Evolutionary conservation across 1,140 invertebrate genomes (phyloP).

Genomic region (Euura lappo): DNA sequence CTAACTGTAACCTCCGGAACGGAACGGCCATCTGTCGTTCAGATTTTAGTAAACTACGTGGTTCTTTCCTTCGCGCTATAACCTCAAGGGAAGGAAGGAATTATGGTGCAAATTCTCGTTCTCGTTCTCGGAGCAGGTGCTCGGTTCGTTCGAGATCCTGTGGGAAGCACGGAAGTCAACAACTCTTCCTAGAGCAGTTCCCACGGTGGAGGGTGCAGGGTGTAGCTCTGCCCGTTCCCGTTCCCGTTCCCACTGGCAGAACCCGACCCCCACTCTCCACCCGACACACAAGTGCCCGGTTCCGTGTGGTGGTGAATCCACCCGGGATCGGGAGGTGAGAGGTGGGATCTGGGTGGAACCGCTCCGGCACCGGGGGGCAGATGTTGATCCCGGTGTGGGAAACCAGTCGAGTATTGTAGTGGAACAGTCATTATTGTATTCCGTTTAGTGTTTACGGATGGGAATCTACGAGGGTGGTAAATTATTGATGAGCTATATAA

Average conservation of each 20-base stretch:
- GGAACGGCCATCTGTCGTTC: constrained; percentile 49
- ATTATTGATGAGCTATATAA: not conserved
- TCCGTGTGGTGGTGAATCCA: constrained; percentile 16
- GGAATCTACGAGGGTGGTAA: not conserved
- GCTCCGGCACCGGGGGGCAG: constrained; percentile 35
- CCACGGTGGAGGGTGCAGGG: constrained; percentile 50
- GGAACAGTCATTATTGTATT: not conserved
- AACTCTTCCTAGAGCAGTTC: constrained; percentile 60
- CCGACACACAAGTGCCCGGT: constrained; percentile 16
- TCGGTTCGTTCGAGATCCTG: constrained; percentile 49
- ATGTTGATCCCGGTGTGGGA: constrained; percentile 56
- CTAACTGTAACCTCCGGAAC: constrained; percentile 49
- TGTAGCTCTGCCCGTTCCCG: constrained; percentile 13
- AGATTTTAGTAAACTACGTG: not conserved
- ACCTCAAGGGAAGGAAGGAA: too few species aligned
- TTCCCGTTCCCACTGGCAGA: constrained; percentile 24
- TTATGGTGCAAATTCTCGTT: too few species aligned
- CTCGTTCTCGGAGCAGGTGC: constrained; percentile 41
- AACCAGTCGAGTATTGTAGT: constrained; percentile 33
- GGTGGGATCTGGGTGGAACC: not conserved
- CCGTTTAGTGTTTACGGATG: not conserved
- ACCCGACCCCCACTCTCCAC: too few species aligned
- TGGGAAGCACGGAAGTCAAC: constrained; percentile 62
- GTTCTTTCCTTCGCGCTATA: too few species aligned
- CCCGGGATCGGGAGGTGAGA: constrained; percentile 15